Conservation (phyloP, 1,140 invertebrate species). For the Caenorhabditis remanei region DNA sequence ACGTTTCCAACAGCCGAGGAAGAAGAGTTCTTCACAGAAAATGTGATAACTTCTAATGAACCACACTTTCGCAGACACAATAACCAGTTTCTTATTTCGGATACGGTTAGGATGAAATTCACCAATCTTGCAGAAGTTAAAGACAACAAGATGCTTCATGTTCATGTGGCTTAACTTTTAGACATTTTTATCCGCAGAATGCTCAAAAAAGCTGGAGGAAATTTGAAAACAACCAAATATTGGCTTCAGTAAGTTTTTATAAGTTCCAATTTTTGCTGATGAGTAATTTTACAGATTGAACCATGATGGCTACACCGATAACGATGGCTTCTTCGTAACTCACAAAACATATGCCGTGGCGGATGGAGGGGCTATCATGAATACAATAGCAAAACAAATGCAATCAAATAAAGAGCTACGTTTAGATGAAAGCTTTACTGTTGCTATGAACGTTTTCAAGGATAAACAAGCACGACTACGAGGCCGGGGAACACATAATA, state of each 20-base stretch:
- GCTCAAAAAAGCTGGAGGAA: background rate
- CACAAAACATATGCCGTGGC: background rate
- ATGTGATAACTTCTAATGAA: too few species aligned
- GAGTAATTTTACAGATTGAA: constrained; percentile 4
- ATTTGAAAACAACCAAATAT: background rate
- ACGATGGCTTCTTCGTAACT: background rate
- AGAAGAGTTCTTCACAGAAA: too few species aligned
- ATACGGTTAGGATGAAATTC: too few species aligned
- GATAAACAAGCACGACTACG: background rate
- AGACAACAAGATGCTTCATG: too few species aligned
- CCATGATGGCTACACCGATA: background rate
- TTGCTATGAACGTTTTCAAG: background rate
- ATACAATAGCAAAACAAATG: background rate
- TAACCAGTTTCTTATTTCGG: too few species aligned
- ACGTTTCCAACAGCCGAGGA: too few species aligned
- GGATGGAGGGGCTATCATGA: background rate
- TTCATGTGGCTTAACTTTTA: background rate
- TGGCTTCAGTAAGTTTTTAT: background rate
- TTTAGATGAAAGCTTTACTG: background rate
- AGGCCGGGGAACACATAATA: background rate
- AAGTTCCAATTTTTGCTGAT: background rate
- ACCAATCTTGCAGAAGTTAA: too few species aligned
- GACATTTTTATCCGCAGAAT: background rate
- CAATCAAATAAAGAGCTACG: background rate
- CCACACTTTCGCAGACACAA: too few species aligned